Conservation (phyloP, 2,797 vertebrate genomes). For the Sebastes trivittatus region DNA sequence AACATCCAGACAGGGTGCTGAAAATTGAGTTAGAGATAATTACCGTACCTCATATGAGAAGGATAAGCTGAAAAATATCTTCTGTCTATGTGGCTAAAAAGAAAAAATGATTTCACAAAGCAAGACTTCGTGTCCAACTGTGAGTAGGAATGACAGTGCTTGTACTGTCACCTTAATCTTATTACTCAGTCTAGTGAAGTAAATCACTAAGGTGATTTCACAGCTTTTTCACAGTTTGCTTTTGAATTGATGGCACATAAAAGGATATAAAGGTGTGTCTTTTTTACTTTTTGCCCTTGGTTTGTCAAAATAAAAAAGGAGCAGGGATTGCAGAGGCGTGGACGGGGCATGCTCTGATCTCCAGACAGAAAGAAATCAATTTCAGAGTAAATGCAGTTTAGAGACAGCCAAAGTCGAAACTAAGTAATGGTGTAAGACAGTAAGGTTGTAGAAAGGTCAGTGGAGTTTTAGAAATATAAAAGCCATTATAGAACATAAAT, state of each 20-base stretch:
- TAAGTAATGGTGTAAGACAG: slow-evolving; percentile 21
- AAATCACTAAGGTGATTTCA: slow-evolving; percentile 5
- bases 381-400: slow-evolving; percentile 45
- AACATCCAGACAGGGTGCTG: slow-evolving; percentile 14
- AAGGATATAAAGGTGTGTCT: slow-evolving; percentile 1
- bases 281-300: slow-evolving; percentile 46
- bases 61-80: not conserved
- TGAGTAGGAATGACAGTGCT: not conserved
- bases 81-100: not conserved
- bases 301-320: slow-evolving; percentile 52
- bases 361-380: slow-evolving; percentile 68
- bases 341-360: slow-evolving; percentile 55
- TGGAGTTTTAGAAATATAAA: slow-evolving; percentile 17
- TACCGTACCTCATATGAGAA: slow-evolving; percentile 19
- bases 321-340: slow-evolving; percentile 42
- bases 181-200: not conserved
- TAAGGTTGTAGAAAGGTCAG: not conserved
- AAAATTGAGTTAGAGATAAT: slow-evolving; percentile 32
- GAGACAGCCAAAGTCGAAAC: slow-evolving; percentile 29
- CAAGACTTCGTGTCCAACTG: not conserved
- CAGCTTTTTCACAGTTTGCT: not conserved
- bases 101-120: not conserved
- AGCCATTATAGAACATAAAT: not conserved
- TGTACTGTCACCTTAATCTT: slow-evolving; percentile 1
- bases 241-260: slow-evolving; percentile 24